Base-by-base conservation (phyloP, 1,140 invertebrate genomes). In the Drosophila neocordata region DNA sequence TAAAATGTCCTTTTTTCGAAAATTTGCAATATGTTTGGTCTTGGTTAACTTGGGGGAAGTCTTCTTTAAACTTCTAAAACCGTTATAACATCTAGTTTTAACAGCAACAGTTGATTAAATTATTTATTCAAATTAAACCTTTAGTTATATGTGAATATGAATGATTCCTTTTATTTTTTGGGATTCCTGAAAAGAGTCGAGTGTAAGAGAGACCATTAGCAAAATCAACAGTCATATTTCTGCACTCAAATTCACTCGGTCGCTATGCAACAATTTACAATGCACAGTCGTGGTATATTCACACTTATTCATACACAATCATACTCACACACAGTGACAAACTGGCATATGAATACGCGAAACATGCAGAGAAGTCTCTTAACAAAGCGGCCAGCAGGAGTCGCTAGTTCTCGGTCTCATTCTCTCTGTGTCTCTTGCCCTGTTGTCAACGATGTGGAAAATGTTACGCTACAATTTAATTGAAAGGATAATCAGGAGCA, bases 391-490 rank as follows among this genome's bases (percentile, higher is more conserved):
- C 12, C 57, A 59, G 35, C 18, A 37, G 20, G 34, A 38, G 68
- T 20, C 53, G 37, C 38, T 53, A 59, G 67, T 65, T 57, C 64
- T 4, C 37, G 22, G 22, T 4, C 20, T 20, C 56, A 8, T 24
- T 27, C 34, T 22, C 65, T 55, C 66, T 63, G n/a, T 15, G 56
- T 66, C 72, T 73, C 57, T 63, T 52, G 55, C 59, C 65, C 34
- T 61, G 73, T 65, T 76, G 65, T 69, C 80, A 82, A 57, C 80
- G 83, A 89, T 68, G 84, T 83, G 83, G 83, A 88, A 88, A 88
- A 88, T 88, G 83, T 88, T 88, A 88, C 83, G 83, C 84, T 88
- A 88, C 83, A 88, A 88, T 83, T 88, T 88, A 88, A 88, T 88
- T 88, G 83, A 88, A 88, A 88, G 83, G 83, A 88, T 88, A 88